phyloP scores from a whole-genome alignment of 1,140 invertebrate species.

The Scaptomyza graminum region DNA sequence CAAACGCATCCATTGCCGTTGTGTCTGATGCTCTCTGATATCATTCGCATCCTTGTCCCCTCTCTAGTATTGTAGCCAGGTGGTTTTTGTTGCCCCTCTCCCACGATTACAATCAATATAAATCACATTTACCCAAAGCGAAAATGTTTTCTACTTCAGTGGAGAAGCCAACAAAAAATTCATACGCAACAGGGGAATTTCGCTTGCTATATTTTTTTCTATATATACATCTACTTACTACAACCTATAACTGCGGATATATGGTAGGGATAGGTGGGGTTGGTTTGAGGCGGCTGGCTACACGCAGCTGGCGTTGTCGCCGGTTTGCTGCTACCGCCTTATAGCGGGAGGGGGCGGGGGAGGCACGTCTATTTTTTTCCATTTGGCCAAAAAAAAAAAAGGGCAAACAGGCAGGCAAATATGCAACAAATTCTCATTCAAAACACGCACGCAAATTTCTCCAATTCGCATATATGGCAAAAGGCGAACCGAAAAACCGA shows the following conservation, averaged over 20 bases:
- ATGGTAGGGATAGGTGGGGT: neutral
- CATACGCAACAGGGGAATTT: conserved; percentile 81
- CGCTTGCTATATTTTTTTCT: conserved; percentile 33
- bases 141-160: conserved; percentile 80
- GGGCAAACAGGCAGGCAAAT: conserved; percentile 58
- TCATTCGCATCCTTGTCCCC: neutral
- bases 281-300: no score
- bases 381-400: conserved; percentile 64
- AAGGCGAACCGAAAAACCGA: neutral
- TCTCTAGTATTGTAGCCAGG: conserved; percentile 59
- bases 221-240: conserved; percentile 52
- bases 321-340: conserved; percentile 20
- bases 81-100: conserved; percentile 51
- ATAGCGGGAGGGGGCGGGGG: conserved; percentile 10
- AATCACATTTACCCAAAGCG: conserved; percentile 82
- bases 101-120: conserved; percentile 82
- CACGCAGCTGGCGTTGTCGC: conserved; percentile 24
- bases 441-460: conserved; percentile 82
- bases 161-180: conserved; percentile 73
- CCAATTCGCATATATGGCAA: conserved; percentile 69
- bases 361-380: conserved; percentile 77
- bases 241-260: conserved; percentile 56
- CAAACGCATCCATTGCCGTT: conserved; percentile 34
- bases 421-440: conserved; percentile 82
- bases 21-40: conserved; percentile 64